Base-by-base conservation (phyloP, 2,113 vertebrate genomes). In the Hippocampus comes region DNA sequence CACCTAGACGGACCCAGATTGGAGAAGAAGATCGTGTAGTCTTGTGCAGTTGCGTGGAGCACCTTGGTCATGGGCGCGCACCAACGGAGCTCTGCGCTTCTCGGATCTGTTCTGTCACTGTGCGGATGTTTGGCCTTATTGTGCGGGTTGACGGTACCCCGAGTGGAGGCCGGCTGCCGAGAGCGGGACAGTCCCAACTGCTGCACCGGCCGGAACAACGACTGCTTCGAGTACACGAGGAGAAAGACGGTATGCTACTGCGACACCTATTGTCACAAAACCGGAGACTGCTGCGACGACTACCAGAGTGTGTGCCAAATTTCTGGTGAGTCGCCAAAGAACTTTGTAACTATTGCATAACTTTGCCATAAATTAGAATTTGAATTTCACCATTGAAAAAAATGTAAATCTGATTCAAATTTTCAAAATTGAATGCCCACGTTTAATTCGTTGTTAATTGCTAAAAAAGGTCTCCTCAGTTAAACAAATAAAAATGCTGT, bases 211-310 rank as follows among this genome's bases (percentile, higher is more conserved):
- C 90, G 94, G 34, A 93, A 95, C 82, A 96, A 95, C 74, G 85
- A 90, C 0, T 96, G 95, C 77, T 91, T 82, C 67, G 94, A 89
- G 2, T 77, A 83, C 6, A 89, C 64, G 0, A 4, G 42, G 67
- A 87, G 74, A 48, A 84, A 81, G 72, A 83, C 89, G 0, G 88
- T n/a, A 74, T 96, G 95, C 76, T 96, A 95, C 90, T 96, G 95
- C 30, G 94, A 96, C 70, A 88, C 92, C 0, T 95, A 95, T 87
- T 96, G 95, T 18, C 84, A 91, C 79, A 93, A 92, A 78, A 95
- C 92, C 0, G 89, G 92, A 0, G 95, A 95, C 90, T 96, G 95
- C 86, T 95, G 95, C n/a, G 87, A 90, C 56, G 95, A 96, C 83
- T 95, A 95, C 59, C 85, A 67, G 0, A 61, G 65, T 0, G 84